phyloP scores from a whole-genome alignment of 2,888 invertebrate species.

The Melieria picta region DNA sequence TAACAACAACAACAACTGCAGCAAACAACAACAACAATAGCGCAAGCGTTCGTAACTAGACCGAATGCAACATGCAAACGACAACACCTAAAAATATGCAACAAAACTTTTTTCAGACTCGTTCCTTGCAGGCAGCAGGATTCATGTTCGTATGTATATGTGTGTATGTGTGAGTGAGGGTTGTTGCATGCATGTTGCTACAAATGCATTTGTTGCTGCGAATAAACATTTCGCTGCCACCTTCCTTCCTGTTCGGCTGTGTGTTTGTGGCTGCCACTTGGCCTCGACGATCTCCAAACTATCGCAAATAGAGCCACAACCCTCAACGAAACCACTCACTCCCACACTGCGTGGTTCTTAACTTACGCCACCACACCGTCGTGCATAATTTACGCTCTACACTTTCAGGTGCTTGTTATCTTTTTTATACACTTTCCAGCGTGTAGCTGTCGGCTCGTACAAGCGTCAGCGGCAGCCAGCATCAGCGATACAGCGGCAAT shows the following conservation, averaged over 20 bases:
- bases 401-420: too few species aligned
- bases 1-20: neutral
- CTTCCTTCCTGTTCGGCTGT: neutral
- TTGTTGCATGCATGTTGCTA: neutral
- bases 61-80: neutral
- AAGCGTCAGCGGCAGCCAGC: too few species aligned
- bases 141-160: neutral
- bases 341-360: too few species aligned
- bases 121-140: neutral
- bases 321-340: too few species aligned
- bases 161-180: neutral
- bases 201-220: slow-evolving; percentile 21
- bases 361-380: too few species aligned
- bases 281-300: too few species aligned
- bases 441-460: too few species aligned
- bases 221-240: slow-evolving; percentile 25
- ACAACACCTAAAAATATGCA: slow-evolving; percentile 4
- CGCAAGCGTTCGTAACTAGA: neutral
- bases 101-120: neutral
- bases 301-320: too few species aligned
- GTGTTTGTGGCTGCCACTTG: neutral
- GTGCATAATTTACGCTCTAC: too few species aligned
- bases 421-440: too few species aligned
- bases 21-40: neutral
- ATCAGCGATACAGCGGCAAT: too few species aligned